Evolutionary conservation across 2,888 invertebrate species (phyloP).

Genomic region (Gryllus longicercus): DNA sequence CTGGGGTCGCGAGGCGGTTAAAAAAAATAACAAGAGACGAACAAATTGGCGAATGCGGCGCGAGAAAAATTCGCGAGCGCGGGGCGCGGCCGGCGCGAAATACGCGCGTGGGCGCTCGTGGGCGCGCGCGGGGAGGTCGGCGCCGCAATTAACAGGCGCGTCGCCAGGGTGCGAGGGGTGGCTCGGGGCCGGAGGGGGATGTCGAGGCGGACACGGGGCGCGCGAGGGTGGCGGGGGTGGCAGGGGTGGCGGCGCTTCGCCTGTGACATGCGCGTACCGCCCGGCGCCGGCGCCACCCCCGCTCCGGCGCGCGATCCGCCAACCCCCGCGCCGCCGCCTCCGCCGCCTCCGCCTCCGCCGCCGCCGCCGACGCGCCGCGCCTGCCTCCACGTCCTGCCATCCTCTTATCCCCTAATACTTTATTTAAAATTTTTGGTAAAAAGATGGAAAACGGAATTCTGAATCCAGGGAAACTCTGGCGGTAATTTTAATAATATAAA

Average conservation of each 20-base stretch:
- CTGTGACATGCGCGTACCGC: neutral
- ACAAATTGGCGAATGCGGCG: too few species aligned
- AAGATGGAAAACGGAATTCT: slow-evolving; percentile 37
- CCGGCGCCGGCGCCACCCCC: neutral
- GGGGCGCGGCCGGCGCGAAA: neutral
- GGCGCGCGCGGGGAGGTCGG: neutral
- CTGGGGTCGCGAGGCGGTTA: too few species aligned
- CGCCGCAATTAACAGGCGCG: neutral
- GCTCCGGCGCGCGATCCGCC: neutral
- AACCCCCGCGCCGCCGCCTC: neutral
- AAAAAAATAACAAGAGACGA: too few species aligned
- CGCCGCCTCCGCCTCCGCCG: neutral
- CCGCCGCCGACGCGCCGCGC: neutral
- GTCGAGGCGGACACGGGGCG: neutral
- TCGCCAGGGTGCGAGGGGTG: neutral
- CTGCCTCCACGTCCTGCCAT: slow-evolving; percentile 32
- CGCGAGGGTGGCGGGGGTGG: neutral
- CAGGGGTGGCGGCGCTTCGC: neutral
- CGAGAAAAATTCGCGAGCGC: too few species aligned
- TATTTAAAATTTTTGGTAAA: slow-evolving; percentile 39
- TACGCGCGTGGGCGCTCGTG: neutral
- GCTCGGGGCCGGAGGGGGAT: neutral
- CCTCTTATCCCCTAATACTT: slow-evolving; percentile 37
- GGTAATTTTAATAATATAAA: slow-evolving; percentile 36
- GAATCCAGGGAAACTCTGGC: slow-evolving; percentile 35